Base-by-base conservation (phyloP, 2,888 invertebrate genomes). In the Steinernema scapterisci region DNA sequence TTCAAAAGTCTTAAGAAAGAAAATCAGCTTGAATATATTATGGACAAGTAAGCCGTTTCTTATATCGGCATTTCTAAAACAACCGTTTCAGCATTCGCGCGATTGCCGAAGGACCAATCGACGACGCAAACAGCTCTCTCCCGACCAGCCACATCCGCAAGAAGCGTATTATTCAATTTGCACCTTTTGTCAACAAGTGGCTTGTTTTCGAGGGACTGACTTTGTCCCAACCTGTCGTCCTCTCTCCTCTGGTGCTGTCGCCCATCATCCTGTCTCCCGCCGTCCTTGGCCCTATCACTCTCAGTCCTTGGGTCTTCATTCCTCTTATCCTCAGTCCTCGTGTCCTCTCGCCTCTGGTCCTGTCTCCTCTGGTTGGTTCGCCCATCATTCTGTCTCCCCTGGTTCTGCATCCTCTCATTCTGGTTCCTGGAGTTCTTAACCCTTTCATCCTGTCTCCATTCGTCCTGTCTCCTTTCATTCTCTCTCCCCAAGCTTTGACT, bases 281-380 rank as follows among this genome's bases (percentile, higher is more conserved):
- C 25, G 83, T 82, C 6, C 79, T 84, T 19, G 84, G 83, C 27
- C 86, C 86, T 6, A 80, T 86, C 70, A 83, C 83, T 73, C 78
- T 86, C 9, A 83, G 83, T 51, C 86, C 86, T 25, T 83, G 84
- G 82, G 79, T 82, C 11, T 85, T 85, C 76, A 77, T 83, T 21
- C 85, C 85, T 38, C 75, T 85, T 16, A 77, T 85, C 19, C 80
- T 85, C 31, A 81, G 81, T 73, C 85, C 85, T 81, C 82, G 85
- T 80, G 80, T 83, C 56, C 76, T 84, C 44, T 81, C 82, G 46
- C 84, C 84, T 16, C 78, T 83, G 11, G 82, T 83, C 72, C 56
- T 84, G 11, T 79, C 77, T 25, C 84, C 85, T 5, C 71, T 85
- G 21, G 75, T 81, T 25, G 82, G 82, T 79, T 81, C 81, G 13